Evolutionary conservation across 2,888 invertebrate genomes (phyloP).

Genomic region (Chaitophorus viminalis): DNA sequence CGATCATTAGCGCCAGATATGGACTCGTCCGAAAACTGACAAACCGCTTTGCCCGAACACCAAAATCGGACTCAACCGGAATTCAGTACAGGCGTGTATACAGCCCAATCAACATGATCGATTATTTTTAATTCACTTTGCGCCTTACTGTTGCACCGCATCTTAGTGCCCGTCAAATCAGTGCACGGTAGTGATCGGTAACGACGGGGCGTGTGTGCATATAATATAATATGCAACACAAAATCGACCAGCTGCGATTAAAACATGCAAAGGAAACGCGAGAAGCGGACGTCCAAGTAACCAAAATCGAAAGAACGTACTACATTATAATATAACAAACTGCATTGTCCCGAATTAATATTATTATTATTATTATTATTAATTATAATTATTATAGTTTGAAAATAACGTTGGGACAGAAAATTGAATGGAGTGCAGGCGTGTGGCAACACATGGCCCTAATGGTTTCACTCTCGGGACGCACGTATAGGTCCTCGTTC

Average conservation of each 20-base stretch:
- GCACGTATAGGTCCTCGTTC: background rate
- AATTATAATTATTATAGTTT: background rate
- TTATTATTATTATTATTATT: background rate
- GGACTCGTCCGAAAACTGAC: background rate
- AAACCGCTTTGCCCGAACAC: background rate
- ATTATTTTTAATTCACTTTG: background rate
- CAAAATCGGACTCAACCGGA: background rate
- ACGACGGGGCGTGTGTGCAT: too few species aligned
- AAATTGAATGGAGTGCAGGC: background rate
- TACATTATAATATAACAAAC: background rate
- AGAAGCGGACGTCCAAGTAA: background rate
- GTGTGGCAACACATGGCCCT: background rate
- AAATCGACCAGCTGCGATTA: too few species aligned
- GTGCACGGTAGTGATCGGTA: background rate
- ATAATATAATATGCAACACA: too few species aligned
- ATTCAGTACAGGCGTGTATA: background rate
- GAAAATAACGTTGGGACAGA: background rate
- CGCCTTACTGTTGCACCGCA: background rate
- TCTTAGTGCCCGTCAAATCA: background rate
- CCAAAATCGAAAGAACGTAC: background rate
- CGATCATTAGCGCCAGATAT: background rate
- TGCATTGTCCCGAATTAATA: background rate
- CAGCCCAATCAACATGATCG: background rate
- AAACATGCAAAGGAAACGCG: background rate
- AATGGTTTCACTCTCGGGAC: background rate